Percentiles rank a stretch among this genome's conserved stretches.
Evolutionary conservation across 2,888 invertebrate genomes (phyloP).

Genomic region (Agrochola lychnidis): DNA sequence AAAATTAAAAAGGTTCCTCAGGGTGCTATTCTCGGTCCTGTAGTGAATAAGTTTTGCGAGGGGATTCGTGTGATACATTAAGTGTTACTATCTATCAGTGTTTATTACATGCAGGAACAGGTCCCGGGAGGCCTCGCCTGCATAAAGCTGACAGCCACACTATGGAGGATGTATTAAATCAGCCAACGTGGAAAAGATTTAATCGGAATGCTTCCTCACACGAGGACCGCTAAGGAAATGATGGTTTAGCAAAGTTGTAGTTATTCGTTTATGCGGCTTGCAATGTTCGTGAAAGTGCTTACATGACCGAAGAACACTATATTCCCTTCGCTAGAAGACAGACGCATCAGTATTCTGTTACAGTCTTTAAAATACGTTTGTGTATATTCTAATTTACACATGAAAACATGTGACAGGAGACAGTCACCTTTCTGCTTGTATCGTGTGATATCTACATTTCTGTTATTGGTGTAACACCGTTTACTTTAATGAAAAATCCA

Average conservation of each 20-base stretch:
- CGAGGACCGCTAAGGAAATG: slow-evolving; percentile 38
- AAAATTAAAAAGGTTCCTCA: slow-evolving; percentile 64
- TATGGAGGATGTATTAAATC: slow-evolving; percentile 65
- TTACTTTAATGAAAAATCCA: slow-evolving; percentile 29
- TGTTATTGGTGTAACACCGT: slow-evolving; percentile 9
- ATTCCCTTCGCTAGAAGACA: slow-evolving; percentile 17
- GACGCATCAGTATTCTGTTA: not conserved
- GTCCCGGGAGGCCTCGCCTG: slow-evolving; percentile 47
- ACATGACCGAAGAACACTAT: slow-evolving; percentile 21
- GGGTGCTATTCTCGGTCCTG: slow-evolving; percentile 42
- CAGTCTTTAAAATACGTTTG: not conserved
- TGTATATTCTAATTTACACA: slow-evolving; percentile 1
- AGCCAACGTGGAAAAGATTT: slow-evolving; percentile 60
- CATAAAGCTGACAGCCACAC: slow-evolving; percentile 53
- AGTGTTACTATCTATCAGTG: slow-evolving; percentile 29
- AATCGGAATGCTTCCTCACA: slow-evolving; percentile 57
- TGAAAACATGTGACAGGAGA: not conserved
- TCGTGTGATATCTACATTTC: slow-evolving; percentile 1
- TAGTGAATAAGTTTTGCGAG: slow-evolving; percentile 45
- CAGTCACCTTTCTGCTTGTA: not conserved
- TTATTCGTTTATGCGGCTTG: slow-evolving; percentile 42
- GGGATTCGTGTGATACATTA: slow-evolving; percentile 36
- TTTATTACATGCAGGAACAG: slow-evolving; percentile 45
- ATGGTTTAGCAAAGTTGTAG: slow-evolving; percentile 28
- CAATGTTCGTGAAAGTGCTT: slow-evolving; percentile 34